phyloP scores from a whole-genome alignment of 2,888 invertebrate genomes.

The Phania funesta region DNA sequence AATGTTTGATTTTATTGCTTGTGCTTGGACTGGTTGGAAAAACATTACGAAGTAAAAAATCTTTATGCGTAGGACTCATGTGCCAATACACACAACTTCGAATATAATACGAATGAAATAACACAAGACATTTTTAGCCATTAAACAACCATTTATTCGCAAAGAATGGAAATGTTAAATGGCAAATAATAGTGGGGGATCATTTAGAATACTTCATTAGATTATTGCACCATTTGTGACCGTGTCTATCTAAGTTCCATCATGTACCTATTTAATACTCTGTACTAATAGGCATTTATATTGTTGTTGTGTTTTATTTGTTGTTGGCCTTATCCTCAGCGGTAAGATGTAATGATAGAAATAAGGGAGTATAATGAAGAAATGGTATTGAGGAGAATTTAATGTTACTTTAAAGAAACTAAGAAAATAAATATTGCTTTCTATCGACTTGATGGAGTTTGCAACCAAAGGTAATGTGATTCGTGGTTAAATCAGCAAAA shows the following conservation, averaged over 20 bases:
- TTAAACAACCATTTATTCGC: neutral
- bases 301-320: neutral
- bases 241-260: conserved; percentile 26
- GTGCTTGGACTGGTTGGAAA: too few species aligned
- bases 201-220: conserved; percentile 50
- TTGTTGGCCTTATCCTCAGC: neutral
- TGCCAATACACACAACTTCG: conserved; percentile 20
- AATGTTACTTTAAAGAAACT: too few species aligned
- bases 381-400: too few species aligned
- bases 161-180: neutral
- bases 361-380: too few species aligned
- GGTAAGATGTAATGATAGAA: too few species aligned
- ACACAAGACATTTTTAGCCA: conserved; percentile 21
- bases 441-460: too few species aligned
- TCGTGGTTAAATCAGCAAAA: too few species aligned
- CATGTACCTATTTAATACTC: conserved; percentile 18
- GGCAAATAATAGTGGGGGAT: conserved; percentile 27
- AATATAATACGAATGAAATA: conserved; percentile 24
- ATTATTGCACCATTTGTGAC: conserved; percentile 56
- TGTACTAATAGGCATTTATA: conserved; percentile 15
- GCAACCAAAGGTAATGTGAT: too few species aligned
- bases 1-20: too few species aligned
- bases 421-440: too few species aligned
- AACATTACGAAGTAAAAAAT: too few species aligned
- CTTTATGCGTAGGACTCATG: conserved; percentile 2